Evolutionary conservation across 2,888 invertebrate species (phyloP).

Genomic region (Trypoxylon attenuatum): DNA sequence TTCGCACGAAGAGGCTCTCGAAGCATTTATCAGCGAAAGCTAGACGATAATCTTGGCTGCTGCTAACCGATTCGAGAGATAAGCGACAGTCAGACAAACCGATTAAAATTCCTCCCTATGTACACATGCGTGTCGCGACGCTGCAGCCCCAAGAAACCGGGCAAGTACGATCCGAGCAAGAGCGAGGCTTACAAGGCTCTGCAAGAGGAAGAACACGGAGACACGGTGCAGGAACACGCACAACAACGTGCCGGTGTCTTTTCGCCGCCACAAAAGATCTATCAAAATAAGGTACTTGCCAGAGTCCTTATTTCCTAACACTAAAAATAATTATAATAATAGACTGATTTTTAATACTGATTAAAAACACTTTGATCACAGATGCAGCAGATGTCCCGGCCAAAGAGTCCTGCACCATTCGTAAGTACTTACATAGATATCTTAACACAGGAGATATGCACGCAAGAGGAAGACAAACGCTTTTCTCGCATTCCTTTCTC

Average conservation of each 20-base stretch:
- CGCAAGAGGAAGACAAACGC: background rate
- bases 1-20: too few relatives aligned
- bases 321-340: background rate
- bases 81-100: conserved; percentile 28
- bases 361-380: background rate
- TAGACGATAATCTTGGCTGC: conserved; percentile 44
- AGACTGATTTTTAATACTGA: background rate
- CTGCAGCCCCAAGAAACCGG: conserved; percentile 79
- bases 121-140: conserved; percentile 50
- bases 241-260: conserved; percentile 87
- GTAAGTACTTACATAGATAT: background rate
- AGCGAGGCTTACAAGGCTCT: conserved; percentile 92
- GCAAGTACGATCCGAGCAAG: conserved; percentile 90
- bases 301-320: background rate
- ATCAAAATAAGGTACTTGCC: conserved; percentile 64
- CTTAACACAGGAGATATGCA: background rate
- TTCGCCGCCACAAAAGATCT: conserved; percentile 79
- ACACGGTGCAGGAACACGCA: conserved; percentile 82
- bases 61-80: conserved; percentile 47
- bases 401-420: background rate
- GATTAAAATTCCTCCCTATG: conserved; percentile 72
- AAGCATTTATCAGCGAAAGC: background rate
- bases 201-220: conserved; percentile 85
- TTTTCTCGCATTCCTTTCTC: too few relatives aligned
- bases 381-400: background rate